These are phyloP conservation scores for Sebastolobus alascanus DNA, from an alignment of 2,797 vertebrate genomes.

Conservation along the genomic window DNA sequence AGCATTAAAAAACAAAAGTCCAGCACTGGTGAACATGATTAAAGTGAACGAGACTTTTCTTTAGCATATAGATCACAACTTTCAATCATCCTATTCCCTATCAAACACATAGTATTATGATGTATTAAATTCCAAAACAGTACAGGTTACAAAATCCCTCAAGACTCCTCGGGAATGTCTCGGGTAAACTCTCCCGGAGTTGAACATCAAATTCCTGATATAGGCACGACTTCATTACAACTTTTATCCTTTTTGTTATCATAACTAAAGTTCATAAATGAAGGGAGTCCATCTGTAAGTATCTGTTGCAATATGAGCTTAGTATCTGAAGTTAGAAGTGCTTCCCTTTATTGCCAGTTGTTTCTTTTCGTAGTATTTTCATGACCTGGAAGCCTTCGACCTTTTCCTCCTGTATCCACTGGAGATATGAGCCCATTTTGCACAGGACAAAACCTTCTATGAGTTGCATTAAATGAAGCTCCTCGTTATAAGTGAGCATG, in stretches of 20 bases:
- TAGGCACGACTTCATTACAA: slow-evolving; percentile 55
- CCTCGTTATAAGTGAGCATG: slow-evolving; percentile 2
- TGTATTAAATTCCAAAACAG: slow-evolving; percentile 64
- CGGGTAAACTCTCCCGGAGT: slow-evolving; percentile 59
- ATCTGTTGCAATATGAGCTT: background rate
- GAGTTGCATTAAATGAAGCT: slow-evolving; percentile 11
- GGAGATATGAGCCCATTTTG: background rate
- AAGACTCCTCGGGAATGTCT: slow-evolving; percentile 71
- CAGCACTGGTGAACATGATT: slow-evolving; percentile 81
- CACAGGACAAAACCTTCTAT: background rate
- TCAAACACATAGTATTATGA: slow-evolving; percentile 67
- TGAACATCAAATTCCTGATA: slow-evolving; percentile 74
- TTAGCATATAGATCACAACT: slow-evolving; percentile 77
- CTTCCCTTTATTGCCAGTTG: background rate
- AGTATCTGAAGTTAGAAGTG: background rate
- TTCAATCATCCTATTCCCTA: slow-evolving; percentile 58
- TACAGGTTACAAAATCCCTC: slow-evolving; percentile 82
- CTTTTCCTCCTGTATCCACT: background rate
- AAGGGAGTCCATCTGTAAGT: background rate
- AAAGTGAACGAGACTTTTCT: slow-evolving; percentile 66
- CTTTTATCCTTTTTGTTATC: too few species aligned
- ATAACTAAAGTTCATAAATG: background rate
- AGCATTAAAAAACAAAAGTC: slow-evolving; percentile 75
- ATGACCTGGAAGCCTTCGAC: background rate
- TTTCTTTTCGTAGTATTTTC: slow-evolving; percentile 3